A percentile compares a stretch with the other conserved stretches of the same genome.
phyloP scores from a whole-genome alignment of 2,888 invertebrate species.

The Caenorhabditis sp. region DNA sequence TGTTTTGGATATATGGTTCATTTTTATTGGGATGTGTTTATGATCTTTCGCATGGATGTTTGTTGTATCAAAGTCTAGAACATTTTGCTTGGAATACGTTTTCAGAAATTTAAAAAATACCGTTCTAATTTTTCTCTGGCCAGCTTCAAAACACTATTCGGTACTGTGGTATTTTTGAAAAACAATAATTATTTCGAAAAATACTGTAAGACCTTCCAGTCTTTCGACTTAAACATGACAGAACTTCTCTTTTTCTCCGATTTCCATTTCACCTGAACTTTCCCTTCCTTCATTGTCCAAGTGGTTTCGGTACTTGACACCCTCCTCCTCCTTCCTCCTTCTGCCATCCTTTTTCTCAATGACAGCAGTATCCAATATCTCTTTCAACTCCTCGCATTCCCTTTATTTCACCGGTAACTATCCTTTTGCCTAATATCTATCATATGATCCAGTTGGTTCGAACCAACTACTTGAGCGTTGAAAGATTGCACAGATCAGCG shows the following conservation, averaged over 20 bases:
- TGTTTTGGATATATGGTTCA: not conserved
- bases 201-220: no score
- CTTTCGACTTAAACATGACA: no score
- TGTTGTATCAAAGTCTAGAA: no score
- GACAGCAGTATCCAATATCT: conserved; percentile 60
- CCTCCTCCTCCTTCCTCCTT: conserved; percentile 2
- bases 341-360: conserved; percentile 40
- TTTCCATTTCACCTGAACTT: not conserved
- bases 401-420: conserved; percentile 38
- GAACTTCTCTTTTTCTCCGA: no score
- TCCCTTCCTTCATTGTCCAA: conserved; percentile 14
- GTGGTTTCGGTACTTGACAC: conserved; percentile 65
- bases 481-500: conserved; percentile 26
- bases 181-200: no score
- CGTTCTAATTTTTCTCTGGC: no score
- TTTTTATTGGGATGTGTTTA: not conserved
- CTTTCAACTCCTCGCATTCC: not conserved
- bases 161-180: no score
- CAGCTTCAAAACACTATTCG: no score
- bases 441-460: conserved; percentile 68
- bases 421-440: conserved; percentile 52
- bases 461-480: conserved; percentile 60
- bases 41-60: no score
- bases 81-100: no score
- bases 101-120: no score